Base-by-base conservation (phyloP, 2,888 invertebrate genomes). In the Caenorhabditis sinica region DNA sequence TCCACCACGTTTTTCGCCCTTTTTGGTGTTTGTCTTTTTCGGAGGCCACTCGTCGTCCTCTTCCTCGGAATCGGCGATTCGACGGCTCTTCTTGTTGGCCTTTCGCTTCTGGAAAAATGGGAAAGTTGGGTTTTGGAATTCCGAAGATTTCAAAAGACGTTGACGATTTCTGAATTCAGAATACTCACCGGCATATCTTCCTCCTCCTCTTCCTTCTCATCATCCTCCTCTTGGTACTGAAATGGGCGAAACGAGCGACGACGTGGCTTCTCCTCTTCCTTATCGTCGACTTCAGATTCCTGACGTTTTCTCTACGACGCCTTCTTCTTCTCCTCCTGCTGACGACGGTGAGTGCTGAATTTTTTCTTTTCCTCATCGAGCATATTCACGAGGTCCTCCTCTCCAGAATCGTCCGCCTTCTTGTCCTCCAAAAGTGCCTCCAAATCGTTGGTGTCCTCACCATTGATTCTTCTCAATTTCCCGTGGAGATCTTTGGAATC, bases 341-440 rank as follows among this genome's bases (percentile, higher is more conserved):
- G 11, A 2, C 33, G 33, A 43, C 63, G 43, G 6, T 49, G 49
- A 28, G 49, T 66, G 30, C 66, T 66, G 66, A 28, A 66, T 49
- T 66, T 66, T 30, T 66, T 66, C 5, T n/a, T n/a, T n/a, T 20
- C 8, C 20, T n/a, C 17, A 20, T 65, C 63, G 23, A 66, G n/a
- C 43, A 63, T 15, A 43, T 36, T 36, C 30, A 28, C 56, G 36
- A 56, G 5, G 15, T 25, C 25, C 2, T 56, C 49, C 1, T 15
- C 11, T 2, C 51, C 49, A 8, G 9, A 45, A 5, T 28, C 45
- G 13, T 33, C 49, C 13, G 51, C 30, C 28, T n/a, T 15, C 15
- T n/a, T 30, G 6, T 68, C 51, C 28, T 45, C 28, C 33, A 61
- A 43, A 17, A 45, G 53, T 3, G 20, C 45, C 28, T 25, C 66